Evolutionary conservation across 2,797 vertebrate genomes (phyloP).

Genomic region (Parambassis ranga): DNA sequence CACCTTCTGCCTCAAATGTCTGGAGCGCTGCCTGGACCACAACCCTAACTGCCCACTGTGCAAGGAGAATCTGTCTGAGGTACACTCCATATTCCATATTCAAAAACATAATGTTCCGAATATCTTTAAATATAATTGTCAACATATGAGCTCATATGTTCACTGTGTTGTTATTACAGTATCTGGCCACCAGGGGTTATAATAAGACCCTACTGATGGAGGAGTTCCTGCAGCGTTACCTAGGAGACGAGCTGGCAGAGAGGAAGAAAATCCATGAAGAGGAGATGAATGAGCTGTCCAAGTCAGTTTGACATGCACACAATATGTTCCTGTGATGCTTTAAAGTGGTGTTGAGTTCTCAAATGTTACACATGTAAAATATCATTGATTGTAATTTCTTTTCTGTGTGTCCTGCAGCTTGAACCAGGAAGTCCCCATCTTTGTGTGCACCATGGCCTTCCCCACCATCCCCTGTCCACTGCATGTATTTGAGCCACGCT

Average conservation of each 20-base stretch:
- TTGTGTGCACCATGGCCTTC: constrained; percentile 95
- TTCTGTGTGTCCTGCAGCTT: constrained; percentile 73
- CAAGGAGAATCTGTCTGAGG: constrained; percentile 93
- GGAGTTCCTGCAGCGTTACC: constrained; percentile 87
- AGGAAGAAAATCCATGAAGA: constrained; percentile 91
- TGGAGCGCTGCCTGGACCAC: constrained; percentile 93
- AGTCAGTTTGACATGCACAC: constrained; percentile 75
- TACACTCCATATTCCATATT: constrained; percentile 33
- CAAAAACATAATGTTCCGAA: not conserved
- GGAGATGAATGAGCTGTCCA: constrained; percentile 92
- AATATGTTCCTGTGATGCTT: not conserved
- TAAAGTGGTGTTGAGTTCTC: not conserved
- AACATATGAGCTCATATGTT: no score
- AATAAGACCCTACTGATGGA: constrained; percentile 90
- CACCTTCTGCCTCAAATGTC: constrained; percentile 95
- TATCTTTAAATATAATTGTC: no score
- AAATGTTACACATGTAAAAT: not conserved
- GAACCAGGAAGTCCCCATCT: constrained; percentile 96
- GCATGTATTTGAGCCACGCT: constrained; percentile 92
- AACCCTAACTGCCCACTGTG: constrained; percentile 92
- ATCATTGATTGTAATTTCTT: not conserved
- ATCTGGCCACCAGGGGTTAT: constrained; percentile 89
- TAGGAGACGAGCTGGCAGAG: constrained; percentile 88
- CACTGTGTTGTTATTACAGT: constrained; percentile 72
- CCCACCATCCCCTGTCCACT: constrained; percentile 93